phyloP scores from a whole-genome alignment of 2,113 vertebrate genomes.

The Pelvicachromis taeniatus region DNA sequence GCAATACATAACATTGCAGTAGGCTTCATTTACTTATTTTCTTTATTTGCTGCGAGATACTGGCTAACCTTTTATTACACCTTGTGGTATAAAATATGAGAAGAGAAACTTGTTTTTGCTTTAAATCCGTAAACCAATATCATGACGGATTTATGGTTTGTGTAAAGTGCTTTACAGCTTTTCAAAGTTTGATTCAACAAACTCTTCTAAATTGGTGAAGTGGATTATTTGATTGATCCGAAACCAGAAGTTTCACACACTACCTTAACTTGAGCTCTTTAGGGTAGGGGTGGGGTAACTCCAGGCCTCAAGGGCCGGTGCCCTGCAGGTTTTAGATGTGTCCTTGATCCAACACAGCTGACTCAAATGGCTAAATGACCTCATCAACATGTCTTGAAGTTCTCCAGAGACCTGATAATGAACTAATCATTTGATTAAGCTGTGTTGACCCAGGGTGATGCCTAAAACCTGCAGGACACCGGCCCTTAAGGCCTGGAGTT shows the following conservation, averaged over 20 bases:
- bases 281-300: not conserved
- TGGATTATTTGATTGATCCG: not conserved
- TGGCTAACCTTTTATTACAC: not conserved
- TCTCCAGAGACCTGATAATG: not conserved
- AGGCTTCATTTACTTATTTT: not conserved
- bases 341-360: too few species aligned
- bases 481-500: not conserved
- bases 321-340: too few species aligned
- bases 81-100: not conserved
- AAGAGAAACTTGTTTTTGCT: not conserved
- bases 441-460: not conserved
- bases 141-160: not conserved
- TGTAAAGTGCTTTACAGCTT: not conserved
- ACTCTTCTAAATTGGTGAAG: not conserved
- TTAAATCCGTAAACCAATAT: not conserved
- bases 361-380: not conserved
- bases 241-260: not conserved
- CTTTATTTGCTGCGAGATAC: not conserved
- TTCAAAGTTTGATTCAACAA: not conserved
- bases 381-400: not conserved
- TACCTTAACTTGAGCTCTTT: not conserved
- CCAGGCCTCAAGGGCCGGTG: too few species aligned
- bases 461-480: not conserved
- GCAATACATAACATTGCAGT: not conserved
- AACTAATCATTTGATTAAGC: not conserved